Evolutionary conservation across 2,888 invertebrate genomes (phyloP).

Genomic region (Agonopterix heracliana): DNA sequence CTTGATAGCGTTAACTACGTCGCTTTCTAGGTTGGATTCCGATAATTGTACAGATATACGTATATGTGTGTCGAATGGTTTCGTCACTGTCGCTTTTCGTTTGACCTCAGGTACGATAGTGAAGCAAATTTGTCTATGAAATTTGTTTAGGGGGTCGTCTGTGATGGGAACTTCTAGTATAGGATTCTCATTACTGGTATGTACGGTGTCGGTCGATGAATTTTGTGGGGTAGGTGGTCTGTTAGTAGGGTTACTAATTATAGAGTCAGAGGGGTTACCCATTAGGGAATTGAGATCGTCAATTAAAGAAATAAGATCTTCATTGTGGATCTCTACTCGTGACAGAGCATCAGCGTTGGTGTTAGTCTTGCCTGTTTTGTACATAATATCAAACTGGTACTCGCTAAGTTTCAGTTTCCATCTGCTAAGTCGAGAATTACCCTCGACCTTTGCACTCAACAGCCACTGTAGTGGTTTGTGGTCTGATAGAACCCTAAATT

Average conservation of each 20-base stretch:
- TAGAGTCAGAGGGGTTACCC: too few species aligned
- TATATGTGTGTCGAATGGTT: slow-evolving; percentile 11
- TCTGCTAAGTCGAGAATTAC: too few species aligned
- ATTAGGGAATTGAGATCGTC: too few species aligned
- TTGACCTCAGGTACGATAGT: slow-evolving; percentile 9
- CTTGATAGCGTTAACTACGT: slow-evolving; percentile 10
- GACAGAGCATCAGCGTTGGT: too few species aligned
- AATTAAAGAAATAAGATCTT: too few species aligned
- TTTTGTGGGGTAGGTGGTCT: neutral
- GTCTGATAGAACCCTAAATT: too few species aligned
- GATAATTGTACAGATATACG: slow-evolving; percentile 6
- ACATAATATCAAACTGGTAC: too few species aligned
- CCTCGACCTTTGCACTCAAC: too few species aligned
- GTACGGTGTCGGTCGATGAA: neutral
- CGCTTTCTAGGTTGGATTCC: slow-evolving; percentile 9
- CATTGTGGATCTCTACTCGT: too few species aligned
- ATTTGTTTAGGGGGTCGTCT: slow-evolving; percentile 8
- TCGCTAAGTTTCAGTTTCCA: too few species aligned
- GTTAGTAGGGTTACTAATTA: neutral
- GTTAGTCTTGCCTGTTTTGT: too few species aligned
- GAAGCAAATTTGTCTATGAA: slow-evolving; percentile 9
- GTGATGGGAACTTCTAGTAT: slow-evolving; percentile 8
- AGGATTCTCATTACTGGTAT: neutral
- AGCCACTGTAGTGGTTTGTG: too few species aligned
- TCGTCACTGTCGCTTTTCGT: slow-evolving; percentile 3